Base-by-base conservation (phyloP, 2,113 vertebrate species). In the Crocuta crocuta region DNA sequence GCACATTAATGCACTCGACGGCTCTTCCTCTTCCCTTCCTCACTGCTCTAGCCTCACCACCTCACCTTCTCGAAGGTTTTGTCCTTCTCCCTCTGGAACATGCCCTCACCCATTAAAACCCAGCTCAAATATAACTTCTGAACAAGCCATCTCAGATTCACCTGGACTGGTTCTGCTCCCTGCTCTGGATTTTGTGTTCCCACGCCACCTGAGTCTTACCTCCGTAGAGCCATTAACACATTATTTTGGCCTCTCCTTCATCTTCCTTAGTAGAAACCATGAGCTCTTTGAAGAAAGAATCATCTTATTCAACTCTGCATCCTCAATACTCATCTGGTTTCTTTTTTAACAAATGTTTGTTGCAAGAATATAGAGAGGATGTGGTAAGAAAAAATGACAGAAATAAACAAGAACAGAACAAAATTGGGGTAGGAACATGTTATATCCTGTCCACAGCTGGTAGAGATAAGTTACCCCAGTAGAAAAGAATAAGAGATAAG, bases 321-420 rank as follows among this genome's bases (percentile, higher is more conserved):
- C 76, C 33, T n/a, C 70, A 96, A 33, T n/a, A 58, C 1, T 23
- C 2, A 81, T 33, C 55, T 89, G 45, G 10, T 53, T 97, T 96
- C 92, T 95, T 39, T 10, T 66, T 93, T 96, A 87, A 92, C 15
- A 76, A 79, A 50, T 26, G 6, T 93, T 79, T 92, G 15, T 39
- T 74, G 24, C n/a, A 89, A 53, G 31, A 85, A 45, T 65, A 81
- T 76, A 80, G 33, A 76, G 78, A 84, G 13, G 91, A 83, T 73
- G 31, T 24, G 8, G 82, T 80, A 23, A 3, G 23, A 83, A 89
- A 39, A 48, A 13, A 88, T 33, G 23, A 80, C 10, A 92, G 79
- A 85, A 93, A 92, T 70, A 87, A 79, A 43, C 63, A 74, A 89
- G 65, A 84, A 89, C 28, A 90, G 82, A 89, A 70, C 80, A 87